A percentile compares a stretch with the other conserved stretches of the same genome.
Conservation (phyloP, 2,888 invertebrate genomes). For the Leptinotarsa tumamoca region DNA sequence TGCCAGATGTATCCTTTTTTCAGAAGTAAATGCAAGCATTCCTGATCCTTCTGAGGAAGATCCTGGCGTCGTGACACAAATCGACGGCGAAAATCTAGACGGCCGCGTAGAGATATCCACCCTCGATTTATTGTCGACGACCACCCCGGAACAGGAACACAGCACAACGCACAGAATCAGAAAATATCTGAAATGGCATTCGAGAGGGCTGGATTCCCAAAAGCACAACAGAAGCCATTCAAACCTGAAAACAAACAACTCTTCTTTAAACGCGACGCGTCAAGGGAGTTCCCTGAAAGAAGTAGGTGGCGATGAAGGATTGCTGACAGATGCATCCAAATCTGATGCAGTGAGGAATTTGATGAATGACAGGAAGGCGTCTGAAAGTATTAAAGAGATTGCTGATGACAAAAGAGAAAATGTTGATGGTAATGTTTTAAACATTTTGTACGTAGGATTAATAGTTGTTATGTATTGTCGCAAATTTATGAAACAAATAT, state of each 20-base stretch:
- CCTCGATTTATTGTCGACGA: constrained; percentile 36
- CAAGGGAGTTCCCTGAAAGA: background rate
- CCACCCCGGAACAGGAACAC: constrained; percentile 14
- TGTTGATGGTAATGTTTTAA: background rate
- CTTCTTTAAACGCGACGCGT: background rate
- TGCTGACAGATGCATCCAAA: constrained; percentile 17
- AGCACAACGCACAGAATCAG: background rate
- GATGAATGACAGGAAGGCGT: background rate
- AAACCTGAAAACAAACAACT: constrained; percentile 13
- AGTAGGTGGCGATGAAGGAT: background rate
- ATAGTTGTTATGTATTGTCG: no score
- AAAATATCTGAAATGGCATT: constrained; percentile 3
- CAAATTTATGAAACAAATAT: no score
- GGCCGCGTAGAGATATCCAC: constrained; percentile 40
- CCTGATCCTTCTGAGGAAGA: constrained; percentile 9
- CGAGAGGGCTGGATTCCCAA: background rate
- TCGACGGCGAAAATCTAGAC: constrained; percentile 39
- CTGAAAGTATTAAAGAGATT: background rate
- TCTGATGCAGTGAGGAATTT: background rate
- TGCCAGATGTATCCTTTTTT: background rate
- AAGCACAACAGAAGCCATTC: constrained; percentile 1
- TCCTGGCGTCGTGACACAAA: constrained; percentile 33
- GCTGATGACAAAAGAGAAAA: background rate
- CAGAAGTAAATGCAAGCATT: constrained; percentile 20
- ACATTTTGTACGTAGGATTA: no score